These are phyloP conservation scores for Dendrophyllia cribrosa DNA, from an alignment of 64 coral and sea anemone species.

Conservation along the genomic window DNA sequence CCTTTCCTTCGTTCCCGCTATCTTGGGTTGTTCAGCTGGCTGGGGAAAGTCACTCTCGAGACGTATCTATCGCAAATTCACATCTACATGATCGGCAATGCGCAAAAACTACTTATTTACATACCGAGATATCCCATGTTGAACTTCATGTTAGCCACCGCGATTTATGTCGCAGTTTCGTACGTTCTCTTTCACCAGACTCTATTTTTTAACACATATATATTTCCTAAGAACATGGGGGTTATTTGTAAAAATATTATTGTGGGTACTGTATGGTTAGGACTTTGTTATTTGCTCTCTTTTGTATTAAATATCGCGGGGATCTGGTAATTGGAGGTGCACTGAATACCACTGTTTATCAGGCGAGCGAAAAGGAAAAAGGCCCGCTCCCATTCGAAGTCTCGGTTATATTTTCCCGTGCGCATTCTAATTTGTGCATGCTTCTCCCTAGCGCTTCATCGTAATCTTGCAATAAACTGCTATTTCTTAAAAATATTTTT, in stretches of 20 bases:
- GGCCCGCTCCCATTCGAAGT: no score
- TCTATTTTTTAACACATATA: conserved; percentile 93
- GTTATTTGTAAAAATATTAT: conserved; percentile 90
- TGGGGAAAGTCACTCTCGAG: conserved; percentile 93
- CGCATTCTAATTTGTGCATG: no score
- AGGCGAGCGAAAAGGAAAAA: no score
- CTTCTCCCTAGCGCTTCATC: no score
- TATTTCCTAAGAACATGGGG: conserved; percentile 93
- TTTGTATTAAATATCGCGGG: conserved; percentile 70
- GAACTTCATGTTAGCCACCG: conserved; percentile 89
- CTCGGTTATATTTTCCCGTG: no score
- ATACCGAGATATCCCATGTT: conserved; percentile 92
- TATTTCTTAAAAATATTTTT: no score
- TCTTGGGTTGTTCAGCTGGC: conserved; percentile 93
- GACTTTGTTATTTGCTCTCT: conserved; percentile 82
- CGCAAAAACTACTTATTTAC: conserved; percentile 76
- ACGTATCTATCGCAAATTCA: conserved; percentile 98
- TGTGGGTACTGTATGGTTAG: conserved; percentile 67
- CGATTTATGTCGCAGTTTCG: conserved; percentile 81
- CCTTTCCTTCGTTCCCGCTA: conserved; percentile 78
- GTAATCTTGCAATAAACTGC: no score
- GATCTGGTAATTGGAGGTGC: conserved; percentile 65
- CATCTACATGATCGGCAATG: conserved; percentile 98
- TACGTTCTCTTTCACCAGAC: conserved; percentile 96
- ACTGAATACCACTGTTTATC: no score